Conservation (phyloP, 2,113 vertebrate species). For the Dipodomys stephensi region DNA sequence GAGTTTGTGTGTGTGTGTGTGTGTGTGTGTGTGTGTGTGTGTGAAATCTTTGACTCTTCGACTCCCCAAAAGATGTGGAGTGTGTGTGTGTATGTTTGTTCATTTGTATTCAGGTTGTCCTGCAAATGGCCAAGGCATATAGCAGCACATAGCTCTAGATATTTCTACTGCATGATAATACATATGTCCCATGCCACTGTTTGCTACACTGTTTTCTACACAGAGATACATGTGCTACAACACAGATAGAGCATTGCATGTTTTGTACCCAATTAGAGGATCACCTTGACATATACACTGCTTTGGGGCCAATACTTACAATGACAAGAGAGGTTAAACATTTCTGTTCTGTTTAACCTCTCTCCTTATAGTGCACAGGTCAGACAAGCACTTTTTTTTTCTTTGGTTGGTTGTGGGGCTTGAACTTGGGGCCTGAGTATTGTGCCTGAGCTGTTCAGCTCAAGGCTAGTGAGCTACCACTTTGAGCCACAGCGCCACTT, state of each 20-base stretch:
- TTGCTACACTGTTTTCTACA: neutral
- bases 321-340: neutral
- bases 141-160: too few species aligned
- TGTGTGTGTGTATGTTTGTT: neutral
- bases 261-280: neutral
- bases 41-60: too few species aligned
- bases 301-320: neutral
- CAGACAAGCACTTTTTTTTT: conserved; percentile 28
- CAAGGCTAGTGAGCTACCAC: too few species aligned
- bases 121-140: neutral
- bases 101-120: neutral
- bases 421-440: too few species aligned
- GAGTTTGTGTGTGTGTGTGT: too few species aligned
- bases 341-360: neutral
- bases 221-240: neutral
- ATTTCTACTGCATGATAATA: too few species aligned
- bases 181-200: too few species aligned
- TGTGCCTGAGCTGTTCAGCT: too few species aligned
- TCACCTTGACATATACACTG: neutral
- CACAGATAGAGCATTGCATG: neutral
- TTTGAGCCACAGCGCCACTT: too few species aligned
- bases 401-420: too few species aligned
- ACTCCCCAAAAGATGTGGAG: too few species aligned
- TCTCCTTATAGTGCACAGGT: neutral
- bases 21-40: too few species aligned